Base-by-base conservation (phyloP, 2,888 invertebrate species). In the Taenaris catops region DNA sequence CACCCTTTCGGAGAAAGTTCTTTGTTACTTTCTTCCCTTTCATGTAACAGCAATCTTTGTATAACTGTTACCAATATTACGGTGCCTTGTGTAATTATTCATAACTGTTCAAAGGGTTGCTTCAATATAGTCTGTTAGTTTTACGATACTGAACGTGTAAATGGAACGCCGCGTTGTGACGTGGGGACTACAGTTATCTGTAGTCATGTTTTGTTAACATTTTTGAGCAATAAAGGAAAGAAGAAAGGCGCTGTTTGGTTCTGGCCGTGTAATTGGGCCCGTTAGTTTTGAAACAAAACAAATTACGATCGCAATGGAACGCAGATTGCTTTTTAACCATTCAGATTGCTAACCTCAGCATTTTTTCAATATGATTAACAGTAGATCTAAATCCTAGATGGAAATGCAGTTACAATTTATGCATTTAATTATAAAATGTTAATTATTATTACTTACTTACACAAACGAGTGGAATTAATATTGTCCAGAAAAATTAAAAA, bases 81-180 rank as follows among this genome's bases (percentile, higher is more conserved):
- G 74, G 83, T 74, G 58, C 58, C 69, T 79, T 73, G 80, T 81
- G 78, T 84, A 79, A 81, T 83, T 80, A 78, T 73, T 73, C 70
- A 70, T 61, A 62, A 62, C 53, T 48, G 45, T 59, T 55, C 62
- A 74, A 81, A 80, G 78, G 76, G 74, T 81, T 81, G 68, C 64
- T 61, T 53, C 58, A 75, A 81, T 81, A 76, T 80, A 64, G 80
- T 75, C 58, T 69, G 72, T 74, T 79, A 78, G 52, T 56, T 70
- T 73, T 71, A 68, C 70, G 65, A 23, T 31, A 16, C 23, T 6
- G 21, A 31, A 21, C 8, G 31, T n/a, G 45, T 45, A 76, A 76
- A 78, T 74, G 78, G 74, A 58, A 58, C 46, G 53, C 52, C 57
- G 58, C 55, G 53, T 46, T 59, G 55, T 48, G 60, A 58, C 50